These are phyloP conservation scores for Microtus pennsylvanicus DNA, from an alignment of 2,113 vertebrate genomes.

Conservation along the genomic window DNA sequence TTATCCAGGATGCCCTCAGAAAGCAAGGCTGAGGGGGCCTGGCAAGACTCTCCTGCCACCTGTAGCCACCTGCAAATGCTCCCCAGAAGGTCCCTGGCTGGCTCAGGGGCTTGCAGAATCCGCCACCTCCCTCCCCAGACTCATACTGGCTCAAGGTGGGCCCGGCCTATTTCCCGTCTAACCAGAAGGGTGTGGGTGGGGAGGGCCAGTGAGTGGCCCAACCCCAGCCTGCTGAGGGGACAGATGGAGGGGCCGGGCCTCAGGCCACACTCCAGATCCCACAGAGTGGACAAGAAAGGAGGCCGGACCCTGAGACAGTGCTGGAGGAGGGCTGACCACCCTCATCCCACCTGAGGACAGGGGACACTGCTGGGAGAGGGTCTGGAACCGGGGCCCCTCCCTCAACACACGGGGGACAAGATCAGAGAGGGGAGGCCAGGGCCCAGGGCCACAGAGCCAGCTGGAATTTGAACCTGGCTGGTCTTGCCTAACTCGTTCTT, in stretches of 20 bases:
- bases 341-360: not conserved
- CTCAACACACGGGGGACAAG: not conserved
- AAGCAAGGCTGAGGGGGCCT: not conserved
- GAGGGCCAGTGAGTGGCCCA: constrained; percentile 44
- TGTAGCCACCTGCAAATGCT: not conserved
- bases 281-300: not conserved
- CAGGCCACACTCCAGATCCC: not conserved
- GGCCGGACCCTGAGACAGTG: not conserved
- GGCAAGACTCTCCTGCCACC: not conserved
- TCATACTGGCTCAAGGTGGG: constrained; percentile 23
- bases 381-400: not conserved
- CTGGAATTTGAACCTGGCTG: not conserved
- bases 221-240: constrained; percentile 76
- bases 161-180: constrained; percentile 62
- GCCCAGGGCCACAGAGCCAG: constrained; percentile 7
- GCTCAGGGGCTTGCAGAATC: not conserved
- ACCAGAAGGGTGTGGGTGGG: constrained; percentile 81
- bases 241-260: constrained; percentile 73
- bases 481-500: constrained; percentile 20
- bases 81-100: not conserved
- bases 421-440: not conserved
- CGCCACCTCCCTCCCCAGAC: not conserved
- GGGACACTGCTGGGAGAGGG: not conserved
- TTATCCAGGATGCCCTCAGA: not conserved
- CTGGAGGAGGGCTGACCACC: not conserved